These are phyloP conservation scores for Apamea sordens DNA, from an alignment of 2,888 invertebrate genomes.

Conservation along the genomic window DNA sequence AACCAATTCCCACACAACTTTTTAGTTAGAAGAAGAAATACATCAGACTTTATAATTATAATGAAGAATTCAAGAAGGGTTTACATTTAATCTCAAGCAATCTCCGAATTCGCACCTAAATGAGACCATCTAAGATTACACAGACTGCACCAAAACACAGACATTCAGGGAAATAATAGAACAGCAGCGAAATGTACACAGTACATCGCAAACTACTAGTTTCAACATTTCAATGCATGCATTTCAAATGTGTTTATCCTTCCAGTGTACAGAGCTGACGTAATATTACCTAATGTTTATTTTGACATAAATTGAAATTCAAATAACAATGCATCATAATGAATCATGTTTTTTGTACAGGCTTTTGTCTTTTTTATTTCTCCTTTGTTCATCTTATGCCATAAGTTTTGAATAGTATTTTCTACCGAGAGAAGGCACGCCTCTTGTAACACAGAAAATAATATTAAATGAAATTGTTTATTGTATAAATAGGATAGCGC, in stretches of 20 bases:
- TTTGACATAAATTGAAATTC: constrained; percentile 17
- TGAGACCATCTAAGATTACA: constrained; percentile 31
- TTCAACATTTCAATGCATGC: constrained; percentile 56
- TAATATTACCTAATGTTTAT: constrained; percentile 22
- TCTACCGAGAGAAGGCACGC: no score
- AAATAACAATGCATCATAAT: constrained; percentile 17
- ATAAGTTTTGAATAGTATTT: not conserved
- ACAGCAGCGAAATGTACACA: constrained; percentile 41
- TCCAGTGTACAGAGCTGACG: constrained; percentile 12
- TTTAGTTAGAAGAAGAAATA: no score
- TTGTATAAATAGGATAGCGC: no score
- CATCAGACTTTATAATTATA: not conserved
- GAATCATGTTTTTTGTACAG: not conserved
- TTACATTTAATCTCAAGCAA: constrained; percentile 16
- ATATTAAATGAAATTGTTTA: not conserved
- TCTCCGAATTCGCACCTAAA: constrained; percentile 19
- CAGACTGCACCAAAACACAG: constrained; percentile 35
- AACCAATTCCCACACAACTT: no score
- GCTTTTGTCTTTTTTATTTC: not conserved
- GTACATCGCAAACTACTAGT: constrained; percentile 39
- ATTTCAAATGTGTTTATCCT: constrained; percentile 47
- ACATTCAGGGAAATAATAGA: constrained; percentile 43
- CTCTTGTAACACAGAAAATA: not conserved
- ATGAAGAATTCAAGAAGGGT: not conserved
- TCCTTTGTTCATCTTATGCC: not conserved